These are phyloP conservation scores for Mustela lutreola DNA, from an alignment of 2,113 vertebrate species.

Conservation along the genomic window DNA sequence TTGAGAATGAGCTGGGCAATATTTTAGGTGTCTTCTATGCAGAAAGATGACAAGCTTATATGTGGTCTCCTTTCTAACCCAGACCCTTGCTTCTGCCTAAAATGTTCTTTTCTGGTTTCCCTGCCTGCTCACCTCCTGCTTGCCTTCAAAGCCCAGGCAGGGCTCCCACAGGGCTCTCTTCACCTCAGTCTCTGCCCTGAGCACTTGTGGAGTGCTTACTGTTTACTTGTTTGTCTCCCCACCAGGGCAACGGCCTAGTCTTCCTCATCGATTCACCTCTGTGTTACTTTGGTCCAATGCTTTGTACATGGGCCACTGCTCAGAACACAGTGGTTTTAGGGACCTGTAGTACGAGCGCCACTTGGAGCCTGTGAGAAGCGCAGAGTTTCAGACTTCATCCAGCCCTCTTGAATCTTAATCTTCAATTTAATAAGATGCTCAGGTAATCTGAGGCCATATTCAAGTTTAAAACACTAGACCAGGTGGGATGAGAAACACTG, in stretches of 20 bases:
- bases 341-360: neutral
- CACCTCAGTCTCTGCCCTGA: neutral
- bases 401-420: neutral
- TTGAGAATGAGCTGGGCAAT: neutral
- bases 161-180: neutral
- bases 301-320: neutral
- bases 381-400: neutral
- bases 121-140: neutral
- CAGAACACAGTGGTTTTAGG: neutral
- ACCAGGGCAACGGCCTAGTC: neutral
- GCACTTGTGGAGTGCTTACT: neutral
- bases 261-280: neutral
- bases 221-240: neutral
- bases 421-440: neutral
- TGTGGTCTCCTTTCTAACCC: neutral
- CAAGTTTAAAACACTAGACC: neutral
- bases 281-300: neutral
- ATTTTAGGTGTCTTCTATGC: slow-evolving; percentile 1
- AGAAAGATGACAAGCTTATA: neutral
- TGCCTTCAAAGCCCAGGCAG: neutral
- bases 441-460: neutral
- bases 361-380: neutral
- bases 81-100: neutral
- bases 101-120: neutral
- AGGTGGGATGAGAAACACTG: neutral